A percentile compares a stretch with the other conserved stretches of the same genome.
These are phyloP conservation scores for Macrochelys suwanniensis DNA, from an alignment of 2,797 vertebrate species.

Conservation along the genomic window DNA sequence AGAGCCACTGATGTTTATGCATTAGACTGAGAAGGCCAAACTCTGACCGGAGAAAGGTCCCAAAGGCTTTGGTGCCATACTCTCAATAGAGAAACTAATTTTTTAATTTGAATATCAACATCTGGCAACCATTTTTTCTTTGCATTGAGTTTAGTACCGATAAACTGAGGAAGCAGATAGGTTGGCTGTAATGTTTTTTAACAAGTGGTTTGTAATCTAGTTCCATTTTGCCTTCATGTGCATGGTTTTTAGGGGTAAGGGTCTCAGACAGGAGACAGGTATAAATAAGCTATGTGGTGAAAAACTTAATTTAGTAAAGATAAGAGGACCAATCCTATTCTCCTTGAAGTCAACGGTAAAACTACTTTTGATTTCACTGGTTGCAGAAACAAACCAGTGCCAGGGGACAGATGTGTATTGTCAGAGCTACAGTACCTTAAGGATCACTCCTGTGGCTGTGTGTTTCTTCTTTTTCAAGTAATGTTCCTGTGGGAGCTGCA, in stretches of 20 bases:
- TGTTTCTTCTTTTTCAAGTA: not conserved
- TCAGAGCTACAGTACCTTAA: not conserved
- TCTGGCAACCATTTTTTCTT: not conserved
- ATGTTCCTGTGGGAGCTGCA: no score
- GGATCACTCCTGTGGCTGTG: not conserved
- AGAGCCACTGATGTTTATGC: no score
- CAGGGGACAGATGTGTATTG: not conserved
- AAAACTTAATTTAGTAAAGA: not conserved
- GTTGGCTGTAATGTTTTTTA: not conserved
- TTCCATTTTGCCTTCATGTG: not conserved
- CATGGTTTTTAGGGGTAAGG: not conserved
- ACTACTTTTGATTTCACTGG: no score
- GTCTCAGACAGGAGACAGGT: not conserved
- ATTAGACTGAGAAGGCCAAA: not conserved
- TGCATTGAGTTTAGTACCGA: no score
- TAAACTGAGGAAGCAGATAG: not conserved
- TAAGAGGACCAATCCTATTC: not conserved
- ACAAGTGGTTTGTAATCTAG: not conserved
- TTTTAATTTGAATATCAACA: not conserved
- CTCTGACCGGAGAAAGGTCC: not conserved
- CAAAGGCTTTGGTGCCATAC: not conserved
- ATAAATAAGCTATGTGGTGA: not conserved
- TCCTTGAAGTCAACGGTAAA: no score
- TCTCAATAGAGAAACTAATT: not conserved
- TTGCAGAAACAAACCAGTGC: not conserved